Base-by-base conservation (phyloP, 2,888 invertebrate genomes). In the Ischnura elegans region DNA sequence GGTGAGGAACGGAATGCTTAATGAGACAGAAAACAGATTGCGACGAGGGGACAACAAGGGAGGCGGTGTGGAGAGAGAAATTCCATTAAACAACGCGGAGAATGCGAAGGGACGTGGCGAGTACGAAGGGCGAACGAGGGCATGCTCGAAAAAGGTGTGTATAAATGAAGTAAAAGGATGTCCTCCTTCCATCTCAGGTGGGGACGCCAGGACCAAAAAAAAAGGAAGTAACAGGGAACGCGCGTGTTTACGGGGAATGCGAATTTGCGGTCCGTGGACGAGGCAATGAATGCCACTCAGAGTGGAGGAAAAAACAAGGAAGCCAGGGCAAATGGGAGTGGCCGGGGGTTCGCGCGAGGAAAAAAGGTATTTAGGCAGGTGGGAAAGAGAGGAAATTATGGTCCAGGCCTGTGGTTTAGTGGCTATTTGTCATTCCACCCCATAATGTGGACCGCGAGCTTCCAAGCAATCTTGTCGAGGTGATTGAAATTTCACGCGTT, bases 21-120 rank as follows among this genome's bases (percentile, higher is more conserved):
- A 76, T 76, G 76, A 76, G 76, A 36, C 76, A 36, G 76, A 76
- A 76, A 76, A 76, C 76, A 76, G 76, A 36, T 76, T 76, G 76
- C 13, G 76, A 51, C 25, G 61, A 25, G 61, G 66, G 66, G 29
- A 36, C 5, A 61, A 61, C 21, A 3, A 21, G 61, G 25, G 25
- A 8, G 36, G 76, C n/a, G n/a, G n/a, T n/a, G n/a, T n/a, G n/a
- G n/a, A n/a, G n/a, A n/a, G n/a, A 36, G 76, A n/a, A 61, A 61
- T 61, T n/a, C 51, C 51, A 51, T 51, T 51, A 51, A 51, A 51
- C 0, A 51, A 51, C 51, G 19, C 8, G 51, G 2, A 19, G 51
- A 47, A 47, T 47, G 47, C 5, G 47, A 13, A 13, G 13, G 51
- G 19, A 51, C 19, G 13, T 6, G 13, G 51, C n/a, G 51, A 51